Evolutionary conservation across 1,140 invertebrate genomes (phyloP).

Genomic region (Drosophila virilis): DNA sequence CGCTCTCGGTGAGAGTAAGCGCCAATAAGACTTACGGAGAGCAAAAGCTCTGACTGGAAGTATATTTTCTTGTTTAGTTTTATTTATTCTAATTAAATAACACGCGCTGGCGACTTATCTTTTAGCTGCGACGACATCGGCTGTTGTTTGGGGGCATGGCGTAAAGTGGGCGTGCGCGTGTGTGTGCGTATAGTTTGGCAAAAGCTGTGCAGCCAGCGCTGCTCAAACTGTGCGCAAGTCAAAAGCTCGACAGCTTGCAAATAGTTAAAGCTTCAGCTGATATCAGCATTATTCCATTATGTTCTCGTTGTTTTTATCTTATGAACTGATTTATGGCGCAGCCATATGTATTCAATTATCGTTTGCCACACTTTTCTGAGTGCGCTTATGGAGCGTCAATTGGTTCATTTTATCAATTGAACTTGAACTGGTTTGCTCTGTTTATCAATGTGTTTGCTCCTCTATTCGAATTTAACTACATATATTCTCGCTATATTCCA

Average conservation of each 20-base stretch:
- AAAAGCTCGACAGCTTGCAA: neutral
- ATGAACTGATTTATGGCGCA: neutral
- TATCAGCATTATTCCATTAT: slow-evolving; percentile 2
- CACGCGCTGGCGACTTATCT: slow-evolving; percentile 56
- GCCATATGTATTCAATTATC: neutral
- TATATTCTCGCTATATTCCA: neutral
- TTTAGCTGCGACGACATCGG: slow-evolving; percentile 61
- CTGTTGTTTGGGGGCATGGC: slow-evolving; percentile 16
- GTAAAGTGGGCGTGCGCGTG: slow-evolving; percentile 37
- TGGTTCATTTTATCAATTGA: slow-evolving; percentile 4
- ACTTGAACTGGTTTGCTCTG: slow-evolving; percentile 10
- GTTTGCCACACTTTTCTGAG: neutral
- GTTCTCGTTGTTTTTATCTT: neutral
- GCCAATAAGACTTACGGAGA: slow-evolving; percentile 30
- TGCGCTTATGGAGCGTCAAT: neutral
- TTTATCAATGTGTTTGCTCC: neutral
- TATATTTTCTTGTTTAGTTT: slow-evolving; percentile 28
- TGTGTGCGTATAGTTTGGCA: neutral
- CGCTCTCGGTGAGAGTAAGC: slow-evolving; percentile 17
- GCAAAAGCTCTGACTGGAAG: slow-evolving; percentile 36
- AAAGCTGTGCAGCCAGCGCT: slow-evolving; percentile 19
- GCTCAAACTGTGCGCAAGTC: slow-evolving; percentile 51
- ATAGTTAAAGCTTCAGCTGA: slow-evolving; percentile 6
- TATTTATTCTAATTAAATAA: slow-evolving; percentile 31
- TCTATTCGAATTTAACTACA: neutral